Base-by-base conservation (phyloP, 2,888 invertebrate genomes). In the Diarsia rubi region DNA sequence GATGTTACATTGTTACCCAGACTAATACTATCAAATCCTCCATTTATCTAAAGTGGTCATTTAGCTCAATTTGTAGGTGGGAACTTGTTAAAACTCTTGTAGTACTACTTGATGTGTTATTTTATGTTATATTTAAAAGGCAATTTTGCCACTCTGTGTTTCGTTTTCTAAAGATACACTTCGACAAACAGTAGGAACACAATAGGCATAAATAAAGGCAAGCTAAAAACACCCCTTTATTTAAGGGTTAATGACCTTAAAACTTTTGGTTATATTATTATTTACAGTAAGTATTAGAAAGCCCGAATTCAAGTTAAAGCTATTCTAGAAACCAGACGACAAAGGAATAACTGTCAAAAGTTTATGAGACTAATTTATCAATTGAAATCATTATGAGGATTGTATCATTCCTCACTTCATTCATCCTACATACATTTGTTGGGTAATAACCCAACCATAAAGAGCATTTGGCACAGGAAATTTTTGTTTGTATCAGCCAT, bases 261-360 rank as follows among this genome's bases (percentile, higher is more conserved):
- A 14, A 16, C 6, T 21, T 3, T 45, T 47, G 14, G 31, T 8
- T 21, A 9, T 14, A n/a, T n/a, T n/a, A n/a, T n/a, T n/a, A n/a
- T 14, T 47, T 24, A 52, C 14, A 78, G 11, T 47, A 27, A 14
- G 11, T 11, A 42, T 9, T n/a, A 54, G 8, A 14, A 3, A 24
- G 0, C 1, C 1, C 8, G 49, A 31, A 3, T 49, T 1, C 3
- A 57, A n/a, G 3, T 31, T 24, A 27, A 16, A n/a, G 5, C n/a
- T 19, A 16, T 62, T 66, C 27, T 42, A 45, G 0, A 59, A 19
- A 8, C 44, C 3, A 78, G 65, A 67, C 27, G 65, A 81, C 47
- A 79, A 79, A 69, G 59, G 27, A 31, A 14, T 59, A 54, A 16
- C 27, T 79, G 24, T 2, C 5, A n/a, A 24, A 45, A 64, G 24